Evolutionary conservation across 1,140 invertebrate genomes (phyloP), one percentile per base, ranked within the genome.

Genomic region (Drosophila miranda): DNA sequence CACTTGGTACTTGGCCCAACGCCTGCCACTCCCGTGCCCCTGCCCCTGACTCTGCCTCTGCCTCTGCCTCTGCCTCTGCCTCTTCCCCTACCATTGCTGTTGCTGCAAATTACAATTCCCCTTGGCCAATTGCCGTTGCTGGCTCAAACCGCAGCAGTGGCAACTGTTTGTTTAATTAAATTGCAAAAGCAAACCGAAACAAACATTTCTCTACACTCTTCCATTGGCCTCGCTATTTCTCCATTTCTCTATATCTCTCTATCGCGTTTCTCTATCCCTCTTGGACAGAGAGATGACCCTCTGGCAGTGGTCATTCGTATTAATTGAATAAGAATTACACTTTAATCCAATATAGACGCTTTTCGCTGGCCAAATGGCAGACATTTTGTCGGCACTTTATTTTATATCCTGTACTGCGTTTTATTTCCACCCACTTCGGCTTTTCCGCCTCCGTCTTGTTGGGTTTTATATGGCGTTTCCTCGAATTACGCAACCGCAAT

Each of bases 111-210:
- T 86, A 80, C 80, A 76, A 80, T 73, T 84, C 77, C 81, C 80
- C 58, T 46, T 69, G 80, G 62, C 57, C 81, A 64, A 73, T 75
- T 57, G 55, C 13, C 62, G 56, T 42, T 68, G 53, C 44, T 72
- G 45, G 28, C 46, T 45, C 13, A 62, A 84, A 84, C 81, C 81
- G 68, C 82, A 87, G 68, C 82, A 87, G 49, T 21, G 55, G 64
- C 73, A 73, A 78, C 71, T 78, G 82, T 87, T 87, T 82, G 63
- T 87, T 87, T 87, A 87, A 87, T 87, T 87, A 87, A 87, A 87
- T 87, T 87, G 75, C 74, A 71, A 75, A 68, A 49, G 70, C 70
- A 57, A 73, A 51, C 45, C 11, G 62, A 51, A 51, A 50, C 51
- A 42, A 46, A 58, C 66, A 44, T 62, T 7, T 45, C 14, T n/a